These are phyloP conservation scores for Eupsittula cactorum DNA, from an alignment of 2,113 vertebrate species.

Conservation along the genomic window DNA sequence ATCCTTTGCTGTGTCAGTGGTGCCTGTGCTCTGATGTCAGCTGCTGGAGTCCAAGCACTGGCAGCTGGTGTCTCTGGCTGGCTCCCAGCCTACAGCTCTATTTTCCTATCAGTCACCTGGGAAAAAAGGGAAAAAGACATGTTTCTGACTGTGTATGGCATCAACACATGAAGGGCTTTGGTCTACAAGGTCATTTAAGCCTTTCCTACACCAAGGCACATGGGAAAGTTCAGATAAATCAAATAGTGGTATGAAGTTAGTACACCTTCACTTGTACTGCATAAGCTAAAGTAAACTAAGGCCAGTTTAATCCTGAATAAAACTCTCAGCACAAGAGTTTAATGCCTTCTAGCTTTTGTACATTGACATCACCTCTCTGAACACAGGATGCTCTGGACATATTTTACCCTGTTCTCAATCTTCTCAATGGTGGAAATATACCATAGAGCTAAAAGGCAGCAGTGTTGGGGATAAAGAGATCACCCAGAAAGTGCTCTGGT, in stretches of 20 bases:
- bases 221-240: not conserved
- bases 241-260: not conserved
- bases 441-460: not conserved
- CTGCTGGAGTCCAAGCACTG: not conserved
- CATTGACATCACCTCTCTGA: not conserved
- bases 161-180: not conserved
- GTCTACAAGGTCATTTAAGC: not conserved
- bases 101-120: constrained; percentile 9
- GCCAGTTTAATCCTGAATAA: not conserved
- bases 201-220: not conserved
- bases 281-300: not conserved
- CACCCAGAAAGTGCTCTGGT: not conserved
- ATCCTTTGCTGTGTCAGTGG: not conserved
- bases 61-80: constrained; percentile 40
- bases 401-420: not conserved
- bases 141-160: not conserved
- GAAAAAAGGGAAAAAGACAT: not conserved
- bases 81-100: constrained; percentile 30
- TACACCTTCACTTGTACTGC: not conserved
- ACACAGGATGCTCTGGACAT: not conserved
- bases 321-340: not conserved
- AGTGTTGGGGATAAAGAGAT: not conserved
- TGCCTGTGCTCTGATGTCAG: constrained; percentile 13
- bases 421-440: not conserved
- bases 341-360: not conserved